Conservation (phyloP, 2,888 invertebrate species). For the Zhuqinia jingwanae region DNA sequence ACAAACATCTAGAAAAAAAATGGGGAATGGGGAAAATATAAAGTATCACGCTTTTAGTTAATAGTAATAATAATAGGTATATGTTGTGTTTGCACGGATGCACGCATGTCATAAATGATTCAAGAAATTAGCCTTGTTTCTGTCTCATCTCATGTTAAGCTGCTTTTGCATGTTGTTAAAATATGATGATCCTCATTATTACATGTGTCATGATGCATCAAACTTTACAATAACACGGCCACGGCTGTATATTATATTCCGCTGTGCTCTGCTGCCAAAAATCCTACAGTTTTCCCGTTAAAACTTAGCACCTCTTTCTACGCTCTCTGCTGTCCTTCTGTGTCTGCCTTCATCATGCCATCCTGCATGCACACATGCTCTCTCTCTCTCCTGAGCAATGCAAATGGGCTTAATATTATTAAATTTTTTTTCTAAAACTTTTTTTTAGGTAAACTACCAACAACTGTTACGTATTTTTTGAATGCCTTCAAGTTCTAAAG, state of each 20-base stretch:
- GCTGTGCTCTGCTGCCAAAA: not conserved
- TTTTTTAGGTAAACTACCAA: conserved; percentile 14
- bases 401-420: not conserved
- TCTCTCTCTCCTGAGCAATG: too few relatives aligned
- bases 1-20: not conserved
- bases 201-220: conserved; percentile 13
- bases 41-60: conserved; percentile 20
- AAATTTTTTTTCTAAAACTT: not conserved
- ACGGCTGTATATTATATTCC: not conserved
- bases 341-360: too few relatives aligned
- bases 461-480: conserved; percentile 31
- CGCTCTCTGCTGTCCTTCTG: too few relatives aligned
- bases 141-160: not conserved
- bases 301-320: not conserved
- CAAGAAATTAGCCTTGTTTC: conserved; percentile 26
- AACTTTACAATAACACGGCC: not conserved
- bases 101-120: conserved; percentile 9
- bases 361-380: too few relatives aligned
- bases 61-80: not conserved
- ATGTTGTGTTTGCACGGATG: not conserved
- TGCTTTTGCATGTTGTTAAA: conserved; percentile 14
- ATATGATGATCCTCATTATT: not conserved
- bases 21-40: not conserved
- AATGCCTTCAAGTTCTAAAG: not conserved
- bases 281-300: not conserved